These are phyloP conservation scores for Melolontha melolontha DNA, from an alignment of 2,888 invertebrate genomes.

Conservation along the genomic window DNA sequence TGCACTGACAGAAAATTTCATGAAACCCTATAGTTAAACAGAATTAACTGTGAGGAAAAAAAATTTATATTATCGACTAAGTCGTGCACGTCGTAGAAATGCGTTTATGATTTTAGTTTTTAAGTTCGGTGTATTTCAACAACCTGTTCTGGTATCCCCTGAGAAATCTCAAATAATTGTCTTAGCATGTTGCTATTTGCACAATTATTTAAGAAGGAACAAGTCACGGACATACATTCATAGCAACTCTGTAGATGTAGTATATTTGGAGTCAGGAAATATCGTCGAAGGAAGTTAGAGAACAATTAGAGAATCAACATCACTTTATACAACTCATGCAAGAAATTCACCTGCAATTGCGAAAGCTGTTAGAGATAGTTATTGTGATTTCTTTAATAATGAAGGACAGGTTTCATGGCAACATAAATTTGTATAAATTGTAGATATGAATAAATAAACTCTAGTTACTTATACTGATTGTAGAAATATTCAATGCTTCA, in stretches of 20 bases:
- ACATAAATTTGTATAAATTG: no score
- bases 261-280: conserved; percentile 40
- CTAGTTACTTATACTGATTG: no score
- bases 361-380: no score
- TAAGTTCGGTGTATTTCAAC: conserved; percentile 47
- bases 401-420: no score
- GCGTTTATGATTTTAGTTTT: conserved; percentile 48
- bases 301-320: conserved; percentile 31
- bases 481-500: no score
- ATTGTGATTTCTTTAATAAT: no score
- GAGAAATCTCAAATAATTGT: no score
- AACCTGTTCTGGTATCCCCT: conserved; percentile 46
- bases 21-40: no score
- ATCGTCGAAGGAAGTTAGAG: conserved; percentile 35
- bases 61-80: conserved; percentile 49
- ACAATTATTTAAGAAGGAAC: no score
- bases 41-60: conserved; percentile 37
- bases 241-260: conserved; percentile 40
- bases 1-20: conserved; percentile 46
- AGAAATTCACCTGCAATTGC: no score
- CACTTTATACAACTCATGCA: conserved; percentile 34
- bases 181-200: no score
- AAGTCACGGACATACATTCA: conserved; percentile 30
- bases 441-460: no score
- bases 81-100: conserved; percentile 48